Evolutionary conservation across 35 echinoderm and acorn worm genomes (phyloP), one percentile per base, ranked within the genome.

Genomic region (Apostichopus japonicus): DNA sequence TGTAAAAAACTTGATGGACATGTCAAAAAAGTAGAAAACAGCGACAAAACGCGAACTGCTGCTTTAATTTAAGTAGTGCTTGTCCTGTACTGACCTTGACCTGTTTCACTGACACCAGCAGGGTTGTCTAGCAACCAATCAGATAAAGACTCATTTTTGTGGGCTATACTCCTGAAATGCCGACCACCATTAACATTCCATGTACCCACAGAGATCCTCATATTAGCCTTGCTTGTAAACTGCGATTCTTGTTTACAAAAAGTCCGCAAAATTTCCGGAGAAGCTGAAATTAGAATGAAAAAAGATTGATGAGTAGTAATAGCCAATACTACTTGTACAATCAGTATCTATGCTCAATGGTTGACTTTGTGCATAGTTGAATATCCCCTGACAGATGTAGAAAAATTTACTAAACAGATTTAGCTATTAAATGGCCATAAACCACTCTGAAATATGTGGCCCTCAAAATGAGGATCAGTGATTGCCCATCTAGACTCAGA

Each of bases 161-260:
- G 94, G 0, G 96, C 96, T 7, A 98, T 93, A 56, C 94, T 98
- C 52, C 94, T 90, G n/a, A 95, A 98, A 58, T 96, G 87, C 14
- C 82, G 79, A 15, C 96, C 96, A n/a, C 96, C 96, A 23, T 98
- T 98, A 8, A 98, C 93, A 53, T 98, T 98, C 96, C 96, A 98
- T 0, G 96, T 98, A 4, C 96, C 96, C 0, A 98, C 92, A 5
- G 92, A 87, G 5, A 98, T 88, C 78, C 94, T 70, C 58, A 98
- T 67, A 6, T 77, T 88, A 17, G 92, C 77, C 15, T 86, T 63
- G n/a, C 77, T 79, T 7, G 96, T 94, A 56, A 98, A 96, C 25
- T 98, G 90, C 8, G 93, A 86, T 65, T 98, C 94, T 24, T 90
- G 79, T 22, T 95, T 86, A 79, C 94, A 95, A 59, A 98, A 82